A percentile compares a stretch with the other conserved stretches of the same genome.
phyloP scores from a whole-genome alignment of 2,797 vertebrate species.

The Rhinogobio ventralis region DNA sequence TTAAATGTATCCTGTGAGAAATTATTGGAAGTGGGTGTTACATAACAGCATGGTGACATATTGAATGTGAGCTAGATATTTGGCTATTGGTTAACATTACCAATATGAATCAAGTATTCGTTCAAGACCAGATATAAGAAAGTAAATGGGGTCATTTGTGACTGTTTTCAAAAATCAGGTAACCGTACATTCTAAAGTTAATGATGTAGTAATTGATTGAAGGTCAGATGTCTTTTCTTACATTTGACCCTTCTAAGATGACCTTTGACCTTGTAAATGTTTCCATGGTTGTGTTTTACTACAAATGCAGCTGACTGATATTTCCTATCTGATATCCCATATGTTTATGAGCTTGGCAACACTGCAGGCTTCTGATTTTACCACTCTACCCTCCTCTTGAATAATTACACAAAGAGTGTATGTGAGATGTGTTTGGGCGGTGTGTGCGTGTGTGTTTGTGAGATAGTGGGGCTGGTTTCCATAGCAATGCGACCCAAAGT shows the following conservation, averaged over 20 bases:
- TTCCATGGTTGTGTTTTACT: neutral
- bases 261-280: conserved; percentile 6
- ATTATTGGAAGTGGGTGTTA: neutral
- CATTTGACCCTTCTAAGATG: conserved; percentile 10
- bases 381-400: conserved; percentile 59
- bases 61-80: neutral
- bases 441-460: conserved; percentile 54
- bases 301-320: conserved; percentile 13
- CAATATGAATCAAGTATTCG: neutral
- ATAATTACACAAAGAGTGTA: conserved; percentile 56
- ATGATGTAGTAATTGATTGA: neutral
- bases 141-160: neutral
- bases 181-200: neutral
- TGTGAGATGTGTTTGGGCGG: conserved; percentile 57
- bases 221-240: neutral
- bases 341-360: conserved; percentile 82
- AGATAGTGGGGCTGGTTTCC: conserved; percentile 83
- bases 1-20: neutral
- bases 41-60: neutral
- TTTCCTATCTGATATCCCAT: conserved; percentile 32
- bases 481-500: conserved; percentile 90
- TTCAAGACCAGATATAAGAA: neutral
- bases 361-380: conserved; percentile 67
- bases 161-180: neutral
- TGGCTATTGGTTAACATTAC: neutral